Percentiles rank a stretch among this genome's conserved stretches.
phyloP scores from a whole-genome alignment of 1,140 invertebrate genomes.

The Aphelenchoides fujianensis region DNA sequence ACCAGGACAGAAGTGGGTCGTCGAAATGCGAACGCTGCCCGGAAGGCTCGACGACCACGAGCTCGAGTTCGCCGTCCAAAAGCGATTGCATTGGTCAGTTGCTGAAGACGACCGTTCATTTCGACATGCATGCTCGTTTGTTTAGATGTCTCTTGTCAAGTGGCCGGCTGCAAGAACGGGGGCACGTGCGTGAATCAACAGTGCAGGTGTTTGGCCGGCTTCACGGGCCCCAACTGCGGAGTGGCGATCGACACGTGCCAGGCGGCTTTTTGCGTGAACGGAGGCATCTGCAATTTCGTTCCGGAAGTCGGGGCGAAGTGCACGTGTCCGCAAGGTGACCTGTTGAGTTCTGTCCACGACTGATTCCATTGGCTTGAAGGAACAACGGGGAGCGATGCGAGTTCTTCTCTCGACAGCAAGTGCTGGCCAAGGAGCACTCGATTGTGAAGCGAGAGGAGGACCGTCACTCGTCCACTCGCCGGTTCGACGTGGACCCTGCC shows the following conservation, averaged over 20 bases:
- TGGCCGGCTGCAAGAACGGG: conserved; percentile 21
- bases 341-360: too few relatives aligned
- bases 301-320: conserved; percentile 1
- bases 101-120: too few relatives aligned
- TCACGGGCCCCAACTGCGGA: conserved; percentile 32
- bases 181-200: conserved; percentile 12
- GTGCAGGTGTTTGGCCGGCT: conserved; percentile 32
- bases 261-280: conserved; percentile 37
- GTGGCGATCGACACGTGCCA: conserved; percentile 32
- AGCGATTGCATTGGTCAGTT: conserved; percentile 18
- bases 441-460: too few relatives aligned
- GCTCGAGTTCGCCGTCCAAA: not conserved
- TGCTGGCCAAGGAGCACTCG: too few relatives aligned
- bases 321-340: conserved; percentile 25
- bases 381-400: not conserved
- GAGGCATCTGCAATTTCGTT: conserved; percentile 29
- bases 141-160: not conserved
- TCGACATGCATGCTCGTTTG: too few relatives aligned
- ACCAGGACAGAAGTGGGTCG: conserved; percentile 13
- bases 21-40: conserved; percentile 15
- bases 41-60: conserved; percentile 7
- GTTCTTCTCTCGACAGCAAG: too few relatives aligned
- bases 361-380: not conserved
- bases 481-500: too few relatives aligned
- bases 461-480: too few relatives aligned